Percentiles rank a stretch among this genome's conserved stretches.
Conservation (phyloP, 2,113 vertebrate species). For the Cyphotilapia sp. region DNA sequence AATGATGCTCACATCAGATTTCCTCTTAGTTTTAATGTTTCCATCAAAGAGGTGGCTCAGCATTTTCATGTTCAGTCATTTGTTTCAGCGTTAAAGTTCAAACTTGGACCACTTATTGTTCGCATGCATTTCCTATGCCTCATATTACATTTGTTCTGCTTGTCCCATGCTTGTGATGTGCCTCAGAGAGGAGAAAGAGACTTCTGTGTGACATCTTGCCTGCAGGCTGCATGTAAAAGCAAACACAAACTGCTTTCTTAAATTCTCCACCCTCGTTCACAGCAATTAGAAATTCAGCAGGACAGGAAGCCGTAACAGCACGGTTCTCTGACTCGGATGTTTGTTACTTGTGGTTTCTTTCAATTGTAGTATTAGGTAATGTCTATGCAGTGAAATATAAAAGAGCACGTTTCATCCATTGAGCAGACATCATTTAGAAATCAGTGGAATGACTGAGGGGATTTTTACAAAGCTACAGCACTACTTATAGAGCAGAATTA, state of each 20-base stretch:
- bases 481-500: background rate
- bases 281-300: background rate
- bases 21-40: background rate
- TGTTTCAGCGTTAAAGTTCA: background rate
- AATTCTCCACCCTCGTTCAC: background rate
- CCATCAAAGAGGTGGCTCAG: background rate
- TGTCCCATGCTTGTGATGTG: conserved; percentile 26
- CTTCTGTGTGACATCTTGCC: background rate
- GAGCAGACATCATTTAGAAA: background rate
- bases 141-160: background rate
- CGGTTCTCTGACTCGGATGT: background rate
- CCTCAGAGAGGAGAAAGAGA: conserved; percentile 1
- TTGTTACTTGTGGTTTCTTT: background rate
- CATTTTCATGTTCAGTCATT: background rate
- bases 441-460: background rate
- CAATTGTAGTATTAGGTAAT: background rate
- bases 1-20: background rate
- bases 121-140: background rate
- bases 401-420: background rate
- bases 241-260: conserved; percentile 30
- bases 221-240: background rate
- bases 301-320: background rate
- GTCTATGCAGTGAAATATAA: background rate
- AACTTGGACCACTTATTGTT: background rate
- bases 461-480: background rate